Conservation (phyloP, 2,797 vertebrate species). For the Pseudochirops cupreus region DNA sequence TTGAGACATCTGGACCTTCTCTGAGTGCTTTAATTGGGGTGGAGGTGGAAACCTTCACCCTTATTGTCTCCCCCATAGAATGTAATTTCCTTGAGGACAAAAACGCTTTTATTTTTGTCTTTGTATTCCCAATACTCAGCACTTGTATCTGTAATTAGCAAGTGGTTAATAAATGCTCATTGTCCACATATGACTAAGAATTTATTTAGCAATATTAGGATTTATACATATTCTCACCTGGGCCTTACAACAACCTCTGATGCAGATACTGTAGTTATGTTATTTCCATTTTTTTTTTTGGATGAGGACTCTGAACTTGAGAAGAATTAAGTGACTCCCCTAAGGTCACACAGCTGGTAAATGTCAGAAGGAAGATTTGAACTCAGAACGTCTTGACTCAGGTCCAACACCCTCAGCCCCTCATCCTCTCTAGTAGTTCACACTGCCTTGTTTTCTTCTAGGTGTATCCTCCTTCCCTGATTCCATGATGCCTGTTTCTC, state of each 20-base stretch:
- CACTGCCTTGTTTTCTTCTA: background rate
- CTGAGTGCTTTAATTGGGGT: background rate
- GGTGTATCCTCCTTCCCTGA: background rate
- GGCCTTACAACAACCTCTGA: background rate
- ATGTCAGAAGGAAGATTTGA: background rate
- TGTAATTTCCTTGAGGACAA: background rate
- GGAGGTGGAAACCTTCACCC: background rate
- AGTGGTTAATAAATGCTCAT: background rate
- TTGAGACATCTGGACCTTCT: background rate
- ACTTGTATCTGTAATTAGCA: background rate
- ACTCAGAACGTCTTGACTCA: background rate
- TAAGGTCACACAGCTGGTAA: background rate
- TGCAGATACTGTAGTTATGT: background rate
- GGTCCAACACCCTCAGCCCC: background rate
- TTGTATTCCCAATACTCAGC: background rate
- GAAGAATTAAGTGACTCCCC: background rate
- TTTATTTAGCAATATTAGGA: background rate
- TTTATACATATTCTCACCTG: background rate
- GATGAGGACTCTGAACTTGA: background rate
- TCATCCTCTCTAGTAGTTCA: background rate
- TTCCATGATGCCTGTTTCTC: background rate
- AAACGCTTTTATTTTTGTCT: background rate
- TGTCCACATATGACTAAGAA: background rate
- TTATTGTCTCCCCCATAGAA: background rate
- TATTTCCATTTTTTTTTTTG: background rate